Percentiles rank a stretch among this genome's conserved stretches.
Conservation (phyloP, 2,113 vertebrate species). For the Crotalus horridus region DNA sequence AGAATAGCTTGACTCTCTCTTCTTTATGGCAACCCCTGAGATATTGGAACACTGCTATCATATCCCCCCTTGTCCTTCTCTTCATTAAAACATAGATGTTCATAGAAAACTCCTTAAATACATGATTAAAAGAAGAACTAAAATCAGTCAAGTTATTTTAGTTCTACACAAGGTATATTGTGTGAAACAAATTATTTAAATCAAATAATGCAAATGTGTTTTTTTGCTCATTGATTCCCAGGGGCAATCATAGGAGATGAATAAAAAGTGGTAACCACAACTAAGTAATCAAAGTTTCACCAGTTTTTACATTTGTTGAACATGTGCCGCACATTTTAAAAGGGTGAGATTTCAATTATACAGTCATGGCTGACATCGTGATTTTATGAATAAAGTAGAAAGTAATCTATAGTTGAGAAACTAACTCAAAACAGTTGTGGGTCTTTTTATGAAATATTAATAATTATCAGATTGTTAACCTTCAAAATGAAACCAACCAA, state of each 20-base stretch:
- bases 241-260: not conserved
- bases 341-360: not conserved
- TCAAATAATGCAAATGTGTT: not conserved
- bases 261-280: not conserved
- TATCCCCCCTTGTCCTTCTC: too few species aligned
- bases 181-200: not conserved
- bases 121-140: not conserved
- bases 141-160: not conserved
- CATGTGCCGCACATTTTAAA: not conserved
- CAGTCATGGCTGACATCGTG: not conserved
- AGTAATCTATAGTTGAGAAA: not conserved
- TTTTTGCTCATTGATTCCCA: not conserved
- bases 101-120: not conserved
- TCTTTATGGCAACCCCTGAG: too few species aligned
- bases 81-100: not conserved
- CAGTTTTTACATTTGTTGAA: not conserved
- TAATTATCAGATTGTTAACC: not conserved
- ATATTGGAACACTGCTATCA: too few species aligned
- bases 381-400: not conserved
- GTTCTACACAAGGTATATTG: not conserved
- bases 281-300: not conserved
- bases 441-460: not conserved
- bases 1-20: too few species aligned
- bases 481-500: too few species aligned
- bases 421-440: not conserved